Percentiles rank a stretch among this genome's conserved stretches.
phyloP scores from a whole-genome alignment of 2,797 vertebrate species.

The Spinus olivaceus region DNA sequence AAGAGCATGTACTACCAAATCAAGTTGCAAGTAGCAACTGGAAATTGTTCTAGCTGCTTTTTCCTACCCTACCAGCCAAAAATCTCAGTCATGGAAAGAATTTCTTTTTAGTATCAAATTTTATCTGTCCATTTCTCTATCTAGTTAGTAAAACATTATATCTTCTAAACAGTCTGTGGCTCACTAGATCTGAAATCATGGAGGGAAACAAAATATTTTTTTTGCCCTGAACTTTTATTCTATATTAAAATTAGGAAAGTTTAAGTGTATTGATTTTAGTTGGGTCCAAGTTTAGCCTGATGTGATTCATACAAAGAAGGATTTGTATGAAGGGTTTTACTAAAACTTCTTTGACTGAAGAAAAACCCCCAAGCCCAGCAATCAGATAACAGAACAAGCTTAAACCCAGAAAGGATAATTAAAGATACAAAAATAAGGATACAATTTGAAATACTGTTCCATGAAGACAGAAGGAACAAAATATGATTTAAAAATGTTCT shows the following conservation, averaged over 20 bases:
- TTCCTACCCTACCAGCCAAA: neutral
- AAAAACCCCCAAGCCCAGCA: rapidly evolving
- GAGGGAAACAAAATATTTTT: neutral
- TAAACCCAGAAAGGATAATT: neutral
- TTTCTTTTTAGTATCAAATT: neutral
- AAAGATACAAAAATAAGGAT: neutral
- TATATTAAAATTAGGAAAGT: neutral
- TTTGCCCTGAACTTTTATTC: neutral
- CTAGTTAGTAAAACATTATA: neutral
- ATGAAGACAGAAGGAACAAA: neutral
- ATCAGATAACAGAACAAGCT: neutral
- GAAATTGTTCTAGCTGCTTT: neutral
- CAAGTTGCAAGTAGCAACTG: neutral
- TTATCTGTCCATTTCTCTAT: neutral
- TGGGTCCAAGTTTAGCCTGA: neutral
- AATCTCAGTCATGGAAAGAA: neutral
- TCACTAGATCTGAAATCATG: neutral
- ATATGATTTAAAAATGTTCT: neutral
- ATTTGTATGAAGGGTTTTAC: neutral
- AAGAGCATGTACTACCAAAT: neutral
- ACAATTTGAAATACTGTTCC: neutral
- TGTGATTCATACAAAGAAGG: neutral
- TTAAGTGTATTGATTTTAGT: neutral
- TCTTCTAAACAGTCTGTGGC: neutral
- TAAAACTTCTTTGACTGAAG: neutral